phyloP scores from a whole-genome alignment of 2,888 invertebrate species.

The Antitype chi region DNA sequence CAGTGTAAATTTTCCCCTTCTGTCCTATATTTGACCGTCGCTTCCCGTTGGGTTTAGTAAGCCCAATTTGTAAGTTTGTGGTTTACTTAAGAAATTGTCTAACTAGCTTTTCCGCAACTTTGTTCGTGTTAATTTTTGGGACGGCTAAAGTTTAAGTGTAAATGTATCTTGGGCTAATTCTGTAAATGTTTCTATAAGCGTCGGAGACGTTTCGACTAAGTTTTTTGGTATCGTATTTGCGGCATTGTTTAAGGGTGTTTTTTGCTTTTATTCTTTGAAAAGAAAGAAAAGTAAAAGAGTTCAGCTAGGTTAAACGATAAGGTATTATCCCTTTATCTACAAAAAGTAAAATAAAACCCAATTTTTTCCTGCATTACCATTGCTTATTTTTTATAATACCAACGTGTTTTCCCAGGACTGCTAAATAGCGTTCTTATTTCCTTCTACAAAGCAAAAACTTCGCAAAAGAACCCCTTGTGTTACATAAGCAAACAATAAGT shows the following conservation, averaged over 20 bases:
- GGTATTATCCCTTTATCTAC: conserved; percentile 1
- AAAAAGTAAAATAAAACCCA: conserved; percentile 3
- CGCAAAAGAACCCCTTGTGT: conserved; percentile 31
- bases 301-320: conserved; percentile 12
- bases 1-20: not conserved
- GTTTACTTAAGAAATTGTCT: conserved; percentile 51
- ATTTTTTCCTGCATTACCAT: not conserved
- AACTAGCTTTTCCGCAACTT: conserved; percentile 38
- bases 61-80: conserved; percentile 37
- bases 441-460: not conserved
- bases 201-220: conserved; percentile 1
- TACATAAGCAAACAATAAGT: conserved; percentile 46
- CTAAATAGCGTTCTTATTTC: conserved; percentile 3
- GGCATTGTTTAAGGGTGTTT: not conserved
- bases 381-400: conserved; percentile 1
- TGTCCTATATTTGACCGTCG: conserved; percentile 26
- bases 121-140: conserved; percentile 37
- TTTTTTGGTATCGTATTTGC: conserved; percentile 12
- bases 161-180: conserved; percentile 24
- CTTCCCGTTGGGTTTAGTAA: conserved; percentile 21
- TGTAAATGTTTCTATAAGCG: conserved; percentile 22
- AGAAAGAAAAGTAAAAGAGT: no score
- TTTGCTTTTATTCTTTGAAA: conserved; percentile 1
- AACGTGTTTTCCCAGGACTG: not conserved
- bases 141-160: conserved; percentile 34